Percentiles rank a stretch among this genome's conserved stretches.
phyloP scores from a whole-genome alignment of 2,888 invertebrate species.

The Epinotia demarniana region DNA sequence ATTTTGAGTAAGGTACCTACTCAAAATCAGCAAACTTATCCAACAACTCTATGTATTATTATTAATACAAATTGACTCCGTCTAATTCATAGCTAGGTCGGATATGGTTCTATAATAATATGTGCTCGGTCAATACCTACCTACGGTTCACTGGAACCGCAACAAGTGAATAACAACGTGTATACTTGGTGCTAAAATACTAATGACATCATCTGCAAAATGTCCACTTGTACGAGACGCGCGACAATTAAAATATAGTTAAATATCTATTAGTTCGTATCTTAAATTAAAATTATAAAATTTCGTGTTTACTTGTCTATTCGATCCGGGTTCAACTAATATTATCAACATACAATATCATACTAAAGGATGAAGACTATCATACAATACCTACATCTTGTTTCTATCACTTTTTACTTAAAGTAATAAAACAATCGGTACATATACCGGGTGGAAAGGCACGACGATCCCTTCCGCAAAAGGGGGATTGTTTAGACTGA shows the following conservation, averaged over 20 bases:
- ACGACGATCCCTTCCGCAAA: too few relatives aligned
- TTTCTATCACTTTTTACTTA: too few relatives aligned
- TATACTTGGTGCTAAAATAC: neutral
- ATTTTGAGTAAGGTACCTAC: neutral
- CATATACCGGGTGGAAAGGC: too few relatives aligned
- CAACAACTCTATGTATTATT: neutral
- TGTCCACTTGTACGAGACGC: slow-evolving; percentile 6
- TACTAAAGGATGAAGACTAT: neutral
- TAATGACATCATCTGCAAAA: slow-evolving; percentile 17
- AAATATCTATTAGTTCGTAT: slow-evolving; percentile 25
- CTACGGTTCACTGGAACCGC: too few relatives aligned
- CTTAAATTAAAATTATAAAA: slow-evolving; percentile 23
- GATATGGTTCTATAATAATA: too few relatives aligned
- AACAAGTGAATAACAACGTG: neutral
- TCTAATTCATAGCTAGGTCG: neutral
- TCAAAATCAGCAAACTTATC: too few relatives aligned
- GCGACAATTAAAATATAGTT: slow-evolving; percentile 34
- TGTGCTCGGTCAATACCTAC: too few relatives aligned
- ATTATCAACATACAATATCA: neutral
- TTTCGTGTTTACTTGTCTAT: slow-evolving; percentile 4
- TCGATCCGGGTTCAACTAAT: slow-evolving; percentile 3
- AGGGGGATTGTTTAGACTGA: too few relatives aligned
- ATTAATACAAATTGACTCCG: neutral
- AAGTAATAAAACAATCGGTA: too few relatives aligned
- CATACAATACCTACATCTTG: too few relatives aligned